Base-by-base conservation (phyloP, 2,797 vertebrate genomes). In the Mus caroli region DNA sequence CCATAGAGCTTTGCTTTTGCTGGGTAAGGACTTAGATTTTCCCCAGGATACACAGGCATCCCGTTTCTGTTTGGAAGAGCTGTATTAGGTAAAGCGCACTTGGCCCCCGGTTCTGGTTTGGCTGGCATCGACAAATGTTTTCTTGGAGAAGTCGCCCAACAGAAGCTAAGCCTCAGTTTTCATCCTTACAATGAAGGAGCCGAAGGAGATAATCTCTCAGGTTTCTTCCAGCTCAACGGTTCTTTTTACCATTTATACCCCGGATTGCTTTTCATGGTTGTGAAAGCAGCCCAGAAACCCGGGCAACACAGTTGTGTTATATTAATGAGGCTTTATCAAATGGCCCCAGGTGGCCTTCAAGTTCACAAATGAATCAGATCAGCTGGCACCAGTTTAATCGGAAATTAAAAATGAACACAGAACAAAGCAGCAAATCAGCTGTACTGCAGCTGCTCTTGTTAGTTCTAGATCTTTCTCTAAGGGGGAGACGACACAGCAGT, bases 251-350 rank as follows among this genome's bases (percentile, higher is more conserved):
- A 15, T 56, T 87, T 95, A 80, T 73, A 96, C 71, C 89, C 54
- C 46, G 92, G 94, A 95, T 95, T 97, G 95, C 83, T 94, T 96
- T 96, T 84, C 94, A 92, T 37, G 34, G 60, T 82, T 75, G 82
- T 94, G 80, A 93, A 96, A 89, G 88, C 37, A 28, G 75, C 86
- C 52, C 76, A 73, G 86, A 94, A 94, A 78, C 89, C 83, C 37
- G 15, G 84, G 73, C 54, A 77, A 87, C 56, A 28, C 0, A 14
- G 62, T 52, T 28, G 43, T 94, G 80, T 85, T 96, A 85, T 67
- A 94, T 92, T 97, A 84, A 92, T 96, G 94, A 93, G 76, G 52
- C 76, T 80, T 95, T 91, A 77, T 96, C 94, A 94, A 95, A 94
- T 71, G 80, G 94, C 52, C 76, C 83, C 54, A 54, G 64, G 46